phyloP scores from a whole-genome alignment of 2,888 invertebrate genomes.

The Sepiola atlantica region DNA sequence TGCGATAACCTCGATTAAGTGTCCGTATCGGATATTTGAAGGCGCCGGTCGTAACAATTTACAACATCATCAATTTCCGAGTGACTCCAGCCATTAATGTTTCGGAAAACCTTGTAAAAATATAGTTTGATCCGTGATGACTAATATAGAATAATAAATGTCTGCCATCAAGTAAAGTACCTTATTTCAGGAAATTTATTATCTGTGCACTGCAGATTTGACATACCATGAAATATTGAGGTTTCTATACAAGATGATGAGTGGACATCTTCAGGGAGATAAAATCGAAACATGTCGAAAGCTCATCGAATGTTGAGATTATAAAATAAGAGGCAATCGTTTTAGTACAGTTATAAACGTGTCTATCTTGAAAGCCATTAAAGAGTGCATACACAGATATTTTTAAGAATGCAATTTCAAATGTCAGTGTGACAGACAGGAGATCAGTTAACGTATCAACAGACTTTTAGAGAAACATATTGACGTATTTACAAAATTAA shows the following conservation, averaged over 20 bases:
- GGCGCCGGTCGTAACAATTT: not conserved
- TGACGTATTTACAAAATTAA: too few relatives aligned
- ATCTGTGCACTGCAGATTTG: not conserved
- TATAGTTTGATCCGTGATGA: not conserved
- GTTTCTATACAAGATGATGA: not conserved
- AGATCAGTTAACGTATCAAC: too few relatives aligned
- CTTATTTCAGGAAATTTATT: not conserved
- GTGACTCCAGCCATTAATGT: not conserved
- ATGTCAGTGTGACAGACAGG: too few relatives aligned
- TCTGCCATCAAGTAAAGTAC: not conserved
- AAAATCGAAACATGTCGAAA: not conserved
- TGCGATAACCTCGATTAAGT: not conserved
- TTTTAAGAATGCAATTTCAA: too few relatives aligned
- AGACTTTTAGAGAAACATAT: too few relatives aligned
- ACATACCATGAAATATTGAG: not conserved
- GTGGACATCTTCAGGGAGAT: not conserved
- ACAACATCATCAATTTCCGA: not conserved
- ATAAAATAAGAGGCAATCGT: not conserved
- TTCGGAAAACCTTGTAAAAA: not conserved
- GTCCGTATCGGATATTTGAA: not conserved
- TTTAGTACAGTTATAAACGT: not conserved
- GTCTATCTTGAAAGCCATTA: not conserved
- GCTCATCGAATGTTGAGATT: not conserved
- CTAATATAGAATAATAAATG: not conserved
- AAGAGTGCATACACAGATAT: not conserved